Evolutionary conservation across 1,140 invertebrate species (phyloP).

Genomic region (Phymastichus coffea): DNA sequence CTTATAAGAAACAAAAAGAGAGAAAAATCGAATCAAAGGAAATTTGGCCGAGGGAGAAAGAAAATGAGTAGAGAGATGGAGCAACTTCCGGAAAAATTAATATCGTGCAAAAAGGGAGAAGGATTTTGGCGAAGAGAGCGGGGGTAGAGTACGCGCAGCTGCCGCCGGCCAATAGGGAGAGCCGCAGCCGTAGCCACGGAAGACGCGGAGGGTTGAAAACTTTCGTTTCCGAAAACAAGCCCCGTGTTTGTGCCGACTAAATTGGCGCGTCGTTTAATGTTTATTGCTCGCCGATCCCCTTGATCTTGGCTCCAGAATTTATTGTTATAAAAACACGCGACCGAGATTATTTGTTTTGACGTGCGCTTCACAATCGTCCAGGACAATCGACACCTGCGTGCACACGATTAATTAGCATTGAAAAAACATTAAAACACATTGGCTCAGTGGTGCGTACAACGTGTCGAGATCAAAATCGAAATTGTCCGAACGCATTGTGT

Average conservation of each 20-base stretch:
- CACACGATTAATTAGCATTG: no score
- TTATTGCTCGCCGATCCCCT: no score
- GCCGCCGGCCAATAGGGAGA: constrained; percentile 14
- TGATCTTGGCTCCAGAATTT: no score
- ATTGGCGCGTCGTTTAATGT: no score
- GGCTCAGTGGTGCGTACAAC: no score
- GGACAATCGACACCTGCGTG: no score
- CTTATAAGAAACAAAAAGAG: neutral
- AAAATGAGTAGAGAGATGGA: neutral
- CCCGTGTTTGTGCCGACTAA: neutral
- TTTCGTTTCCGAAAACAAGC: constrained; percentile 28
- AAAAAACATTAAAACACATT: no score
- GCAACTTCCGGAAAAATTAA: constrained; percentile 30
- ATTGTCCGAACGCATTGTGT: neutral
- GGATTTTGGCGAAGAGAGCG: neutral
- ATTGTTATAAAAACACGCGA: no score
- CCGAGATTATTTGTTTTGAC: no score
- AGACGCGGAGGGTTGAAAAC: neutral
- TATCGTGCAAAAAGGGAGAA: constrained; percentile 6
- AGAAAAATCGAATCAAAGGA: no score
- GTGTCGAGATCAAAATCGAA: constrained; percentile 1
- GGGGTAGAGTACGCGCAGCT: neutral
- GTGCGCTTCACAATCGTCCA: no score
- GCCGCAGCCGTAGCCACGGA: constrained; percentile 2
- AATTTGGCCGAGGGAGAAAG: constrained; percentile 3